Conservation (phyloP, 2,888 invertebrate species). For the Andrena fulva region DNA sequence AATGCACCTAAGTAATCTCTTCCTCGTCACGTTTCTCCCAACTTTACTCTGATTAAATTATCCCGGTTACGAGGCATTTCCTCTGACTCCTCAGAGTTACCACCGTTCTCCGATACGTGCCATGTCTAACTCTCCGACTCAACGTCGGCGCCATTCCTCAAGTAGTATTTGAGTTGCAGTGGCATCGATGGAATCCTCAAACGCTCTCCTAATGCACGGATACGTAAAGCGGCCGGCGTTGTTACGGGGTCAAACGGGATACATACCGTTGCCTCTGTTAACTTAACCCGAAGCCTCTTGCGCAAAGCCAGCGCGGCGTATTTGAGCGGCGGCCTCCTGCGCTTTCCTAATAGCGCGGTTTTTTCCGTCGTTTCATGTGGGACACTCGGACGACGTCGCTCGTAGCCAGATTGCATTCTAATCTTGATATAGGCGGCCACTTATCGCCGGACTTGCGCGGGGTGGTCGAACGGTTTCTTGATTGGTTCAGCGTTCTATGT, state of each 20-base stretch:
- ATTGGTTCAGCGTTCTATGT: neutral
- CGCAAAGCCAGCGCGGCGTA: slow-evolving; percentile 37
- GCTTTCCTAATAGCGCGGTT: slow-evolving; percentile 34
- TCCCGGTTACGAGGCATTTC: neutral
- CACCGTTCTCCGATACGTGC: slow-evolving; percentile 19
- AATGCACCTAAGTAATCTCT: no score
- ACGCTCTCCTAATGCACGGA: slow-evolving; percentile 50
- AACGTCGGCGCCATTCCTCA: slow-evolving; percentile 23
- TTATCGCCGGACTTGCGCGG: slow-evolving; percentile 16
- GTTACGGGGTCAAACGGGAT: slow-evolving; percentile 61
- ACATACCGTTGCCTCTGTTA: slow-evolving; percentile 61
- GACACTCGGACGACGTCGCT: slow-evolving; percentile 26
- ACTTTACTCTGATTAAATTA: neutral
- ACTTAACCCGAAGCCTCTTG: slow-evolving; percentile 43
- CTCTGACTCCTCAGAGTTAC: neutral
- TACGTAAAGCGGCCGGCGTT: slow-evolving; percentile 53
- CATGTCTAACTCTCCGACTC: slow-evolving; percentile 2
- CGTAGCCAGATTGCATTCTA: slow-evolving; percentile 44
- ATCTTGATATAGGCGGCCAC: slow-evolving; percentile 44
- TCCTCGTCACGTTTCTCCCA: neutral
- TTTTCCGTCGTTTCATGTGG: slow-evolving; percentile 22
- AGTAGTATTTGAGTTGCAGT: slow-evolving; percentile 44
- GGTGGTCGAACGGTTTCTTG: neutral
- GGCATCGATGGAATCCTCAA: slow-evolving; percentile 55
- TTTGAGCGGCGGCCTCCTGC: slow-evolving; percentile 25